Percentiles rank a stretch among this genome's conserved stretches.
Conservation (phyloP, 2,113 vertebrate species). For the Phyllostomus hastatus region DNA sequence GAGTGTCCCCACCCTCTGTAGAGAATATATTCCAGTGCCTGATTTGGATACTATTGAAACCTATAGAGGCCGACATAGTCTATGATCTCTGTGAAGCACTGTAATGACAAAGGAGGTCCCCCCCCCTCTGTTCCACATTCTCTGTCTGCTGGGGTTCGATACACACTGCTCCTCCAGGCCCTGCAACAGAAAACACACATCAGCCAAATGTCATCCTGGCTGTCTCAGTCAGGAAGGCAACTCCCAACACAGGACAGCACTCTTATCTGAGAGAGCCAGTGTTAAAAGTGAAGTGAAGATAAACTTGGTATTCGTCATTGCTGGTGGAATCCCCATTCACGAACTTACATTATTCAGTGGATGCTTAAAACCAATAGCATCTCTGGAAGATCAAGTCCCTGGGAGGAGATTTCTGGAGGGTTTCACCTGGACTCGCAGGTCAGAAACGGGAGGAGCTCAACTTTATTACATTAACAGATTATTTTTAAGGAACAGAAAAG, state of each 20-base stretch:
- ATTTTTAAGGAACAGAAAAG: background rate
- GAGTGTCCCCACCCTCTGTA: background rate
- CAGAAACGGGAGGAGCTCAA: constrained; percentile 19
- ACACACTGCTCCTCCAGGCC: background rate
- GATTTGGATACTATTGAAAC: background rate
- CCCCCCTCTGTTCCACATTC: background rate
- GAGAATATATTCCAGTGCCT: constrained; percentile 8
- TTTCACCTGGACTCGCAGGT: background rate
- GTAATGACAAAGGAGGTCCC: background rate
- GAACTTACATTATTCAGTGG: background rate
- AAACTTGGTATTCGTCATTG: background rate
- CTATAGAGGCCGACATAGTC: background rate
- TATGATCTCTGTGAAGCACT: background rate
- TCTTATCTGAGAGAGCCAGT: constrained; percentile 15
- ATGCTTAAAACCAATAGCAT: background rate
- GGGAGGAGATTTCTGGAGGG: background rate
- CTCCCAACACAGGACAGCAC: background rate
- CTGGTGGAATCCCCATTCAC: background rate
- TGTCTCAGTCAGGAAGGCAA: background rate
- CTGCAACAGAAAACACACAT: too few relatives aligned
- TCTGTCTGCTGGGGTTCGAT: background rate
- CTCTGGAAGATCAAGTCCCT: background rate
- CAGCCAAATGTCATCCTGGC: background rate
- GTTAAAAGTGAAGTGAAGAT: background rate
- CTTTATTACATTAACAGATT: background rate